Percentiles rank a stretch among this genome's conserved stretches.
Evolutionary conservation across 2,797 vertebrate species (phyloP).

Genomic region (Pseudomugil gertrudae): DNA sequence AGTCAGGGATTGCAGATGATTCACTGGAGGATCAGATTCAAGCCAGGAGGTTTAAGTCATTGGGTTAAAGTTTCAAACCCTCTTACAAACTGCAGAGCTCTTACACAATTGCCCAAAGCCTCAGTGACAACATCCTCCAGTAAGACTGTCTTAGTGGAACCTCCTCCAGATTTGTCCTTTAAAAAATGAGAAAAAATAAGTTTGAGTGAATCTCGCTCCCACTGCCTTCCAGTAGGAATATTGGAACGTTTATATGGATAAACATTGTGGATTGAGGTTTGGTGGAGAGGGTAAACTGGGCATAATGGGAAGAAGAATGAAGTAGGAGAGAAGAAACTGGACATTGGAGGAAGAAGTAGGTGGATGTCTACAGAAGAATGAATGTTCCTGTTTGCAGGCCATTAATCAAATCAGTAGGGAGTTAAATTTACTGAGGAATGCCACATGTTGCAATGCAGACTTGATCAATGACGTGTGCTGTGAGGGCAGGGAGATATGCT

Average conservation of each 20-base stretch:
- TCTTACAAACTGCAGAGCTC: slow-evolving; percentile 51
- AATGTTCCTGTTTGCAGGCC: slow-evolving; percentile 61
- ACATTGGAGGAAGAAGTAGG: slow-evolving; percentile 26
- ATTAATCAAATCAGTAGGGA: slow-evolving; percentile 73
- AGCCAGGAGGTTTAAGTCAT: slow-evolving; percentile 75
- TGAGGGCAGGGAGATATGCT: slow-evolving; percentile 43
- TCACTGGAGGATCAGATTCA: slow-evolving; percentile 71
- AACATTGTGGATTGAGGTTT: slow-evolving; percentile 16
- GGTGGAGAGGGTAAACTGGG: slow-evolving; percentile 30
- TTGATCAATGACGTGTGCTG: slow-evolving; percentile 70
- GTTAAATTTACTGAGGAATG: slow-evolving; percentile 68
- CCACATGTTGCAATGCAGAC: slow-evolving; percentile 66
- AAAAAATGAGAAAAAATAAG: slow-evolving; percentile 3
- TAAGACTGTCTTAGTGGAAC: slow-evolving; percentile 12
- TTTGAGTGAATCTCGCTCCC: background rate
- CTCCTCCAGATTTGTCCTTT: slow-evolving; percentile 21
- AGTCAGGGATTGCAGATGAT: slow-evolving; percentile 60
- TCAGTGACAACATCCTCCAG: slow-evolving; percentile 30
- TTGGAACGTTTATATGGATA: background rate
- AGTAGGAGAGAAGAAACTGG: slow-evolving; percentile 42
- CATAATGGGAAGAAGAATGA: slow-evolving; percentile 23
- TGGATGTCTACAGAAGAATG: slow-evolving; percentile 60
- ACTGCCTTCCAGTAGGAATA: slow-evolving; percentile 1
- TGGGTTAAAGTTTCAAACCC: slow-evolving; percentile 76
- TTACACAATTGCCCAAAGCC: slow-evolving; percentile 57